A percentile compares a stretch with the other conserved stretches of the same genome.
Conservation (phyloP, 1,140 invertebrate species). For the Micrasema minimum region DNA sequence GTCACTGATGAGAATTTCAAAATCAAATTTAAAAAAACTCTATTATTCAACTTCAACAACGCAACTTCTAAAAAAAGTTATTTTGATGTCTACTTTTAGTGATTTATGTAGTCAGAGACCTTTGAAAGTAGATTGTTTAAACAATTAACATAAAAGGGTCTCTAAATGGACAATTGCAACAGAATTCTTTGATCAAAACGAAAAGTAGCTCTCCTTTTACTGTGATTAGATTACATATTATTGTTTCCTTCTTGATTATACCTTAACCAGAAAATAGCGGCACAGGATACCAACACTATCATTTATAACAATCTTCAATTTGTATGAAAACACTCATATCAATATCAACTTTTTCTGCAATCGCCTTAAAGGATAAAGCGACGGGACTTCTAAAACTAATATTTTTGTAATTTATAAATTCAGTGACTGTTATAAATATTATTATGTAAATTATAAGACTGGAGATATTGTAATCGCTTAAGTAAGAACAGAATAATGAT, state of each 20-base stretch:
- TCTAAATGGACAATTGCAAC: too few species aligned
- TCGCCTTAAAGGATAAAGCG: constrained; percentile 17
- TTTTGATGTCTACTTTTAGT: too few species aligned
- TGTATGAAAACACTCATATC: constrained; percentile 25
- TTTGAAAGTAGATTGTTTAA: too few species aligned
- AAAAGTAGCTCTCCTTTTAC: too few species aligned
- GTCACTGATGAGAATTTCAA: too few species aligned
- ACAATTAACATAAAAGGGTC: too few species aligned
- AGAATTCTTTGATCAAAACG: too few species aligned
- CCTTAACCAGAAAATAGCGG: constrained; percentile 14
- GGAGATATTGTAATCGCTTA: constrained; percentile 4
- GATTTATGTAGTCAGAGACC: too few species aligned
- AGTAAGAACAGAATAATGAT: constrained; percentile 13
- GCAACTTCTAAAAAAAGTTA: too few species aligned
- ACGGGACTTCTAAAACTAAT: not conserved
- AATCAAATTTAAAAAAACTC: too few species aligned
- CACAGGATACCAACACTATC: constrained; percentile 1
- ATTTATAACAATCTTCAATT: constrained; percentile 11
- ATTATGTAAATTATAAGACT: not conserved
- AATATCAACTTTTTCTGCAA: constrained; percentile 1
- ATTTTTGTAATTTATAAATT: not conserved
- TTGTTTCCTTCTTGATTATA: constrained; percentile 27
- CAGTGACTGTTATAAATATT: not conserved
- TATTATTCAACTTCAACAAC: too few species aligned
- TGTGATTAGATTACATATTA: too few species aligned